Base-by-base conservation (phyloP, 2,888 invertebrate species). In the Neocrepidodera transversa region DNA sequence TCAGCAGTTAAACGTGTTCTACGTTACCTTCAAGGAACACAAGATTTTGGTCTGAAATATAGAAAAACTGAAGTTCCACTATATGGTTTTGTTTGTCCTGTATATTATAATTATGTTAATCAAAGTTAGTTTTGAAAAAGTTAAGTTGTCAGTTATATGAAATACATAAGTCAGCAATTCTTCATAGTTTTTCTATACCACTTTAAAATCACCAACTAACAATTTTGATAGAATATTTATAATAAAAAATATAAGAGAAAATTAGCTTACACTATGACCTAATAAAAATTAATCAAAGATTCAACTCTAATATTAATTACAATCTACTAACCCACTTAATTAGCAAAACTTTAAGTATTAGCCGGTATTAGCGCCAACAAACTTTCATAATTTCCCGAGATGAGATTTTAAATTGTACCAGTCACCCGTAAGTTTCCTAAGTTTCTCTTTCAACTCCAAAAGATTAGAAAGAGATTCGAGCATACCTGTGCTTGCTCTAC, bases 321-420 rank as follows among this genome's bases (percentile, higher is more conserved):
- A n/a, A n/a, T n/a, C n/a, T n/a, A 28, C 30, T 32, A 10, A 47
- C 14, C 32, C 1, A 10, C 1, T 8, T 47, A 32, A 47, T 47
- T 47, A 32, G 11, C 30, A 8, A 17, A 47, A 47, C 10, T 47
- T 47, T 17, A 16, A 32, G 47, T 47, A 16, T 32, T 16, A 30
- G 47, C 30, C 2, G 13, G 47, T 32, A 16, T 32, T 16, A 30
- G 47, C 30, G 47, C 16, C 30, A 47, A 17, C 30, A 30, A 47
- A 47, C 30, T 47, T 47, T 17, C 30, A 47, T 47, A 47, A 47
- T 47, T 32, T 32, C 11, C 5, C 13, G 30, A n/a, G 18, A 47
- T 47, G 47, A 32, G 47, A 47, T 47, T 47, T 30, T 47, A 47
- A 38, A 38, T 38, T 16, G 38, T 16, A 23, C 23, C 23, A 28